Conservation (phyloP, 2,888 invertebrate genomes). For the Microplitis manilae region DNA sequence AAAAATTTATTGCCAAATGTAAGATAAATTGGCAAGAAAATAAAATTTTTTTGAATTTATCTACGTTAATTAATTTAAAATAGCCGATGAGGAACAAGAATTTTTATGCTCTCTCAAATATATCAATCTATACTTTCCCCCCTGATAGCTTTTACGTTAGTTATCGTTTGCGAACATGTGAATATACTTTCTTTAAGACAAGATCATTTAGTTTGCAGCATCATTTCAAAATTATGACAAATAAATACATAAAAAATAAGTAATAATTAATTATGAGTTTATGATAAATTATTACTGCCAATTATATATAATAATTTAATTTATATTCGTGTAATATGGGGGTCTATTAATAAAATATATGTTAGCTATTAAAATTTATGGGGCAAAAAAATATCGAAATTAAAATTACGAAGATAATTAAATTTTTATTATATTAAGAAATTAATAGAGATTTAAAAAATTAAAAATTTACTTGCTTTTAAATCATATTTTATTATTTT, state of each 20-base stretch:
- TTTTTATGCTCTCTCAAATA: neutral
- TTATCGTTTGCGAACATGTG: neutral
- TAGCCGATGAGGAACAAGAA: neutral
- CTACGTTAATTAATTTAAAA: neutral
- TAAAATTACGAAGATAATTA: neutral
- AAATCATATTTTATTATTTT: neutral
- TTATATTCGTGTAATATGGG: neutral
- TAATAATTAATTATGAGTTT: neutral
- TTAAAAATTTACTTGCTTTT: neutral
- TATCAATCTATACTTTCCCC: neutral
- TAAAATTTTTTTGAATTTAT: neutral
- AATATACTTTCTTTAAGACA: neutral
- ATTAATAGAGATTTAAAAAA: neutral
- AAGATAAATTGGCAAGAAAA: neutral
- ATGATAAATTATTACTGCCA: neutral
- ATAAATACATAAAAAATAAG: neutral
- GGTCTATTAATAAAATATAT: neutral
- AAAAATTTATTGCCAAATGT: neutral
- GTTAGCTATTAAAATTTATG: neutral
- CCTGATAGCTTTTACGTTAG: neutral
- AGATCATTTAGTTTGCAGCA: neutral
- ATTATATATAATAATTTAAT: neutral
- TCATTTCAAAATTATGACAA: neutral
- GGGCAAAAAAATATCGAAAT: neutral
- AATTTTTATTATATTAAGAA: neutral